Evolutionary conservation across 2,113 vertebrate genomes (phyloP).

Genomic region (Psophia crepitans): DNA sequence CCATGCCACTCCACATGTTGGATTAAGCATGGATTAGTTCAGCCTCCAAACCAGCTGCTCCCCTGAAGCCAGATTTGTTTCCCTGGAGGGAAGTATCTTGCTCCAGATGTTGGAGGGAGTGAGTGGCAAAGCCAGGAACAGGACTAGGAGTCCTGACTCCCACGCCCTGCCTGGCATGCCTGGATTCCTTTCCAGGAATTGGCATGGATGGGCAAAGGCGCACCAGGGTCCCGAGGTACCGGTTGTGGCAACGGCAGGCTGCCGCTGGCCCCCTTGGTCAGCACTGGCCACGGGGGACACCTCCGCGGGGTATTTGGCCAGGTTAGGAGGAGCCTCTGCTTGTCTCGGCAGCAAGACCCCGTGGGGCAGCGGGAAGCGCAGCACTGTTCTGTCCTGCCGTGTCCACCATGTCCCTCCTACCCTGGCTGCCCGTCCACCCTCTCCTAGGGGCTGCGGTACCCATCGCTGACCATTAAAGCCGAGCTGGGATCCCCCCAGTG

Average conservation of each 20-base stretch:
- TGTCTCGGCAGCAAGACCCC: background rate
- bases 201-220: background rate
- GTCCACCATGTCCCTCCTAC: background rate
- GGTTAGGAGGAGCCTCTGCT: background rate
- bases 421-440: background rate
- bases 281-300: background rate
- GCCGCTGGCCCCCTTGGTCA: background rate
- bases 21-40: conserved; percentile 30
- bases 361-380: background rate
- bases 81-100: background rate
- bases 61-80: conserved; percentile 7
- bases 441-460: background rate
- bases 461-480: background rate
- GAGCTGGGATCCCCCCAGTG: conserved; percentile 25
- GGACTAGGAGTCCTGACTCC: background rate
- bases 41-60: conserved; percentile 18
- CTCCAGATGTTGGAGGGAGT: background rate
- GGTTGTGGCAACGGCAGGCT: background rate
- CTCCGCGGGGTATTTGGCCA: background rate
- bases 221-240: background rate
- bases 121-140: background rate
- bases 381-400: background rate
- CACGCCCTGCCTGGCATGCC: background rate
- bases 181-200: background rate
- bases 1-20: background rate